Base-by-base conservation (phyloP, 2,797 vertebrate species). In the Macropodus opercularis region DNA sequence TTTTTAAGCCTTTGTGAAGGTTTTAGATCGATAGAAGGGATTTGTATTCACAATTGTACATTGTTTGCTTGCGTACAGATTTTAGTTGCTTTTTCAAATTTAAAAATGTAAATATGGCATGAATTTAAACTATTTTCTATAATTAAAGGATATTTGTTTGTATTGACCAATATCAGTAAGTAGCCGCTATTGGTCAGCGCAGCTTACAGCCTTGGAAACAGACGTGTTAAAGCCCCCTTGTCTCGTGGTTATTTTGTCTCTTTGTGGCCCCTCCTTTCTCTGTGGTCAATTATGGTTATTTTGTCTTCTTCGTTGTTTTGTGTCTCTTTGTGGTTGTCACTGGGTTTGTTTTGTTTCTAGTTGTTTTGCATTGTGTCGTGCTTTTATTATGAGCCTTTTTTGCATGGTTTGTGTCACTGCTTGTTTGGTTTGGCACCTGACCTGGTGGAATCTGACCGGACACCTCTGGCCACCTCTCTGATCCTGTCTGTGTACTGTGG, bases 21-120 rank as follows among this genome's bases (percentile, higher is more conserved):
- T 56, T 66, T 62, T 8, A 12, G 43, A 53, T 40, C 69, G 32
- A 14, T 27, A 10, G 51, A 24, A 62, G 14, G 56, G 24, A 23
- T 40, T 48, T 52, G 23, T 40, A 21, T 63, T 63, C 24, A 50
- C 49, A 17, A 2, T 53, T 26, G 5, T 58, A 42, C 47, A 27
- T 43, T 43, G 15, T 53, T 24, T 50, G 5, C 23, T 8, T 42
- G 4, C 8, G 4, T 8, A n/a, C 1, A 13, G n/a, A 9, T 47
- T 8, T 35, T 8, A 4, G 6, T 27, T 5, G 6, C 6, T 27
- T 27, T 27, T 22, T 21, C 2, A 8, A 31, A 35, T 57, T 18
- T 57, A 24, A 21, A 19, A 19, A n/a, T n/a, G n/a, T n/a, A n/a
- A n/a, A n/a, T n/a, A n/a, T n/a, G n/a, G n/a, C n/a, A n/a, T n/a